Percentiles rank a stretch among this genome's conserved stretches.
Conservation (phyloP, 2,888 invertebrate species). For the Hydriomena furcata region DNA sequence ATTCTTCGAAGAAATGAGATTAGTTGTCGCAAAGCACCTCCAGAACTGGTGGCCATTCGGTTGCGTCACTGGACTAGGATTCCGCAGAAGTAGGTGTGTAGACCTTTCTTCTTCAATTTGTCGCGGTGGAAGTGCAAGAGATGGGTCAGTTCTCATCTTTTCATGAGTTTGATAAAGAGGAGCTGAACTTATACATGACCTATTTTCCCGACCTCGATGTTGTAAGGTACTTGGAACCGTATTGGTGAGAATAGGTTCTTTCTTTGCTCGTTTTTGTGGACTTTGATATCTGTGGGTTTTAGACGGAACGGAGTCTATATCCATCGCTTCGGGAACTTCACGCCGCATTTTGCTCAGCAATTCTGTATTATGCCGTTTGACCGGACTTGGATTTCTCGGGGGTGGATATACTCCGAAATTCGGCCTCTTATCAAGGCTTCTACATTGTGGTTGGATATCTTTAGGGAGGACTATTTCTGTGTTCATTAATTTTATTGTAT, state of each 20-base stretch:
- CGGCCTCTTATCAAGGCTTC: neutral
- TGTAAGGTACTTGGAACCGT: neutral
- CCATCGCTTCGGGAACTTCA: neutral
- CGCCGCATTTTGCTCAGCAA: neutral
- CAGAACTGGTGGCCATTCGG: conserved; percentile 5
- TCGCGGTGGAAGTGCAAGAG: conserved; percentile 3
- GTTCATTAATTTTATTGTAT: conserved; percentile 7
- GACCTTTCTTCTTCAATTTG: neutral
- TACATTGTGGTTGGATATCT: neutral
- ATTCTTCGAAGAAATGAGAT: conserved; percentile 12
- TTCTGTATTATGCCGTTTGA: conserved; percentile 1
- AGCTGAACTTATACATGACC: neutral
- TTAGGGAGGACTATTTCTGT: neutral
- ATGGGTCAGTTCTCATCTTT: conserved; percentile 7
- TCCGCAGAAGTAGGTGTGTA: neutral
- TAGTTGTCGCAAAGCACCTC: conserved; percentile 17
- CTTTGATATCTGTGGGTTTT: conserved; percentile 1
- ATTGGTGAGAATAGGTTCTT: neutral
- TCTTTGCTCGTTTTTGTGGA: conserved; percentile 3
- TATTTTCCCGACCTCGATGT: conserved; percentile 12
- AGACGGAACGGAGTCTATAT: neutral
- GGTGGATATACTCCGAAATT: neutral
- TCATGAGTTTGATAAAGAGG: neutral
- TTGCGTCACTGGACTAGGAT: conserved; percentile 3
- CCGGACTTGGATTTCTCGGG: neutral